phyloP scores from a whole-genome alignment of 2,888 invertebrate genomes.

The Magallana nippona region DNA sequence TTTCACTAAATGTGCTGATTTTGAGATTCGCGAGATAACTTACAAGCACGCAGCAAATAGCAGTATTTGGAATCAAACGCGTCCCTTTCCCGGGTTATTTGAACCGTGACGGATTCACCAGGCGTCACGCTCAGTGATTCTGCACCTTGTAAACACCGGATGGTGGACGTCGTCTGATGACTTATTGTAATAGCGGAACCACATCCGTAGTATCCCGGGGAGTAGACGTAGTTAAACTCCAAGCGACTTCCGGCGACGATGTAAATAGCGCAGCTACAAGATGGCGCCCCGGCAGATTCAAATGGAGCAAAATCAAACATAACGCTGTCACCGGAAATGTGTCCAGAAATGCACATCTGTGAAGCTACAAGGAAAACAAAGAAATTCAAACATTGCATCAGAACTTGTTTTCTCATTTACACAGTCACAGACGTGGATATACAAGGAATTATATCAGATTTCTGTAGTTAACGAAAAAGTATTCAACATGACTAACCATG shows the following conservation, averaged over 20 bases:
- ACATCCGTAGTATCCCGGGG: conserved; percentile 37
- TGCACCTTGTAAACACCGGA: conserved; percentile 23
- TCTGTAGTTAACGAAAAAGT: too few relatives aligned
- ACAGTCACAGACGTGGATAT: too few relatives aligned
- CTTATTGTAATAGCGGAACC: conserved; percentile 11
- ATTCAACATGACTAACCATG: too few relatives aligned
- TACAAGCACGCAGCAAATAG: conserved; percentile 1
- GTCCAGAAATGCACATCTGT: neutral
- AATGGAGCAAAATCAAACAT: conserved; percentile 19
- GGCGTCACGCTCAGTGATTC: conserved; percentile 17
- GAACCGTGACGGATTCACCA: conserved; percentile 7
- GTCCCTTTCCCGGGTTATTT: conserved; percentile 1
- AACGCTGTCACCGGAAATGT: neutral
- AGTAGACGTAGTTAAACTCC: conserved; percentile 31
- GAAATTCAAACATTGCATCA: too few relatives aligned
- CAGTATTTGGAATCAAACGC: conserved; percentile 33
- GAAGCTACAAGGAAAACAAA: neutral
- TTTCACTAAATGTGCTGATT: too few relatives aligned
- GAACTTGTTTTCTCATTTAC: too few relatives aligned
- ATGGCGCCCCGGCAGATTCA: neutral
- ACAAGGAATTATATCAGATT: too few relatives aligned
- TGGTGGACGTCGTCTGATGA: neutral
- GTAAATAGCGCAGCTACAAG: conserved; percentile 11
- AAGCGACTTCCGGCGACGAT: conserved; percentile 6
- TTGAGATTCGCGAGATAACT: neutral